Conservation (phyloP, 53 echinoderm and acorn worm species). For the Echinarachnius parma region DNA sequence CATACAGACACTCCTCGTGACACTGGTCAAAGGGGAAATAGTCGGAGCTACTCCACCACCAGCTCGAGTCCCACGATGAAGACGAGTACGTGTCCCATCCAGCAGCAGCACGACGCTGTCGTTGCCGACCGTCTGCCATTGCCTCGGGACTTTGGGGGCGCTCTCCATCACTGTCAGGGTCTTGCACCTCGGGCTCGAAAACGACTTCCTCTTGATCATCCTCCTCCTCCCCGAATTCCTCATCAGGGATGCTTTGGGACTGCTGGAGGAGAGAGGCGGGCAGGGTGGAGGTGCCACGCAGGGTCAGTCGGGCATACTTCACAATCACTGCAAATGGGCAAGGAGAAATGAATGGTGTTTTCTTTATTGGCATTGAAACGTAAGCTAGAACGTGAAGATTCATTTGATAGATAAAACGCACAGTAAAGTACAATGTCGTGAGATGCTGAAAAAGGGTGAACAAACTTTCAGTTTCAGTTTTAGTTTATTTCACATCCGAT, state of each 20-base stretch:
- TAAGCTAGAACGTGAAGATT: too few species aligned
- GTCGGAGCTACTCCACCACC: constrained; percentile 48
- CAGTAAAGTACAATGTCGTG: too few species aligned
- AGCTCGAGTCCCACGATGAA: constrained; percentile 37
- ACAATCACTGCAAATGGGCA: constrained; percentile 9
- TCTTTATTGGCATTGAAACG: too few species aligned
- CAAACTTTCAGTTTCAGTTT: too few species aligned
- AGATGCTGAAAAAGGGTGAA: too few species aligned
- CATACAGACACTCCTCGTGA: constrained; percentile 69
- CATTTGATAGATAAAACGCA: too few species aligned
- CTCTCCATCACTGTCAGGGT: neutral
- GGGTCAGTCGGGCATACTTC: neutral
- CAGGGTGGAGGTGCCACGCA: neutral
- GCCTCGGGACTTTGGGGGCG: neutral
- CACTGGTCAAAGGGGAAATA: constrained; percentile 32
- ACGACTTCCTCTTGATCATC: neutral
- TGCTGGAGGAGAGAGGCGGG: neutral
- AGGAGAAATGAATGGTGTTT: too few species aligned
- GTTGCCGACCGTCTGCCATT: neutral
- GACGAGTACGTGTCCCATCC: neutral
- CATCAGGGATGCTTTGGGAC: neutral
- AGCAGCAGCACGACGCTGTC: neutral
- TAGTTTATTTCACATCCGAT: too few species aligned
- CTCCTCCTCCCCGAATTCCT: neutral
- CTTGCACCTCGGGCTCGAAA: neutral